Conservation (phyloP, 2,888 invertebrate species). For the Acronicta alni region DNA sequence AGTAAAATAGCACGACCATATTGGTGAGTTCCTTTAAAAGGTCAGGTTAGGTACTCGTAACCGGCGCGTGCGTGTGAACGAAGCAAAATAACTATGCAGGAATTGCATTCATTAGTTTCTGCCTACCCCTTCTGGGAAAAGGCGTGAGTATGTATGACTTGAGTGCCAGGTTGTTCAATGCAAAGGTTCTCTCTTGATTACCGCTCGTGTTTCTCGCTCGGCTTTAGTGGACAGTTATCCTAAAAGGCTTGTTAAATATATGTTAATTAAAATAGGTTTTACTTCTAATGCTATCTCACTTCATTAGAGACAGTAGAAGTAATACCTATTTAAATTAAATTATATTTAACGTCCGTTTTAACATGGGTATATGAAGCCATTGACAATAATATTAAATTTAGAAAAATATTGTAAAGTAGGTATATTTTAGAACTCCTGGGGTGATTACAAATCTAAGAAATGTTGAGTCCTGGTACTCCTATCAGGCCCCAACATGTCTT, state of each 20-base stretch:
- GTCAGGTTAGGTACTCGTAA: too few species aligned
- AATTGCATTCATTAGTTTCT: too few species aligned
- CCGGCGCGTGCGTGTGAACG: too few species aligned
- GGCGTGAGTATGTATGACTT: too few species aligned
- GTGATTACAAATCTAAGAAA: background rate
- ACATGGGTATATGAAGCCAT: slow-evolving; percentile 1
- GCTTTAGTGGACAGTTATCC: background rate
- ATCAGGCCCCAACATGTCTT: too few species aligned
- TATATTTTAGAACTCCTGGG: background rate
- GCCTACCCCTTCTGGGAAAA: too few species aligned
- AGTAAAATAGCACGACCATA: too few species aligned
- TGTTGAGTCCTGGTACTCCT: too few species aligned
- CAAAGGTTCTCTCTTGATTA: background rate
- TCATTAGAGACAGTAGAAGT: background rate
- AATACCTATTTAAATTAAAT: background rate
- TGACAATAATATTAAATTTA: background rate
- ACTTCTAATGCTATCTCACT: too few species aligned
- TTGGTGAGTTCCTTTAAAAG: too few species aligned
- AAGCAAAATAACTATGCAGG: too few species aligned
- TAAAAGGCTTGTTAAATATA: background rate
- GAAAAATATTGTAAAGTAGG: background rate
- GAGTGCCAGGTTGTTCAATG: too few species aligned
- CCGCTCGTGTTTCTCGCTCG: background rate
- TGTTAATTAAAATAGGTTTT: background rate
- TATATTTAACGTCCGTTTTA: background rate